These are phyloP conservation scores for Paratrypauchen microcephalus DNA, from an alignment of 2,797 vertebrate species.

Conservation along the genomic window DNA sequence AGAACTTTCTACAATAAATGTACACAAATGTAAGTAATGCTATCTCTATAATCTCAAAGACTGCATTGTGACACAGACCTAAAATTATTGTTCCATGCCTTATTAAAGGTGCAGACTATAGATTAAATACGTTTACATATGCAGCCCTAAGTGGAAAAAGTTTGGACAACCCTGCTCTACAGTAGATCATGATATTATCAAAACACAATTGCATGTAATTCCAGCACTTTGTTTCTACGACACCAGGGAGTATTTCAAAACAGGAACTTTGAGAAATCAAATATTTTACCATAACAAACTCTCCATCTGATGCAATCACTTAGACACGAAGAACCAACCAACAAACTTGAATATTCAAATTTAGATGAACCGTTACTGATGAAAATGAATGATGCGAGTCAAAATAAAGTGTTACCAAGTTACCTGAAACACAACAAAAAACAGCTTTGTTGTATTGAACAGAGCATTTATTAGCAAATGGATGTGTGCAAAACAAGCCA, in stretches of 20 bases:
- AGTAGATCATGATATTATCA: conserved; percentile 46
- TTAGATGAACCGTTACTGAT: conserved; percentile 13
- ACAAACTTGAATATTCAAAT: neutral
- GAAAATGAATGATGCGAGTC: conserved; percentile 9
- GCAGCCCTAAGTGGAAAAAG: too few species aligned
- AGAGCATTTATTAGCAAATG: conserved; percentile 20
- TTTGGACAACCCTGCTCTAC: neutral
- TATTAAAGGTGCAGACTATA: too few species aligned
- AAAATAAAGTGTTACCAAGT: conserved; percentile 32
- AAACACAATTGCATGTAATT: conserved; percentile 43
- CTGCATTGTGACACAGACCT: too few species aligned
- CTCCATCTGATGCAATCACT: neutral
- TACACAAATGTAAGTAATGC: too few species aligned
- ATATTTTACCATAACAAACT: conserved; percentile 12
- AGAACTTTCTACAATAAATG: too few species aligned
- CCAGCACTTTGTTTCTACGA: conserved; percentile 32
- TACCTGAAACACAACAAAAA: conserved; percentile 25
- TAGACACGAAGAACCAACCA: neutral
- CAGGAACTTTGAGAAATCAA: conserved; percentile 17
- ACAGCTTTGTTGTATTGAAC: conserved; percentile 28
- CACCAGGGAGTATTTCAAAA: conserved; percentile 7
- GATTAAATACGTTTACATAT: too few species aligned
- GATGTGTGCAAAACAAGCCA: neutral
- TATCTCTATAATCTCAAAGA: too few species aligned
- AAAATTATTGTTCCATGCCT: too few species aligned